Evolutionary conservation across 2,113 vertebrate genomes (phyloP).

Genomic region (Xenopus borealis): DNA sequence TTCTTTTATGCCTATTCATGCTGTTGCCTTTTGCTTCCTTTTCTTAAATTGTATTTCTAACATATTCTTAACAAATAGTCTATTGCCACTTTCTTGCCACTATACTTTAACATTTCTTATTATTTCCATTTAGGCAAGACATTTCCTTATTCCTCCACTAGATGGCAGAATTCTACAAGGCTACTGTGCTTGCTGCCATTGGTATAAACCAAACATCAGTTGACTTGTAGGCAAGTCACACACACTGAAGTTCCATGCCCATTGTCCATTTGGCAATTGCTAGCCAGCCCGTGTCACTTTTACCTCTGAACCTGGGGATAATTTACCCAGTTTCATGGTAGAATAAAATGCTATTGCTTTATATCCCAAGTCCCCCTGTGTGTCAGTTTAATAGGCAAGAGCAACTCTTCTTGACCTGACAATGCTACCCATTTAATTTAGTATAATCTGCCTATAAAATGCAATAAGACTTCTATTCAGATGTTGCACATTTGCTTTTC

Average conservation of each 20-base stretch:
- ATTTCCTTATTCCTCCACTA: constrained; percentile 2
- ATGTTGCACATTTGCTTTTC: too few species aligned
- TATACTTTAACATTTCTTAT: neutral
- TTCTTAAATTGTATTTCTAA: too few species aligned
- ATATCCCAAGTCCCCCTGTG: constrained; percentile 2
- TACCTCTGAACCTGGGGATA: constrained; percentile 2
- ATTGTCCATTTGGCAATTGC: constrained; percentile 34
- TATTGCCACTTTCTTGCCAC: too few species aligned
- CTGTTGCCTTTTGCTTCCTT: too few species aligned
- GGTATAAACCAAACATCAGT: too few species aligned
- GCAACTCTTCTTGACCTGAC: neutral
- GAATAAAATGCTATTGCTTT: constrained; percentile 16
- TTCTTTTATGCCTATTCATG: too few species aligned
- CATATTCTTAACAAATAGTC: too few species aligned
- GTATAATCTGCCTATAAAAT: neutral
- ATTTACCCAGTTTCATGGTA: neutral
- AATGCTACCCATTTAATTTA: constrained; percentile 4
- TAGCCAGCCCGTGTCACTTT: constrained; percentile 1
- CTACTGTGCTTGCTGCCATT: neutral
- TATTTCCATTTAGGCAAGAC: neutral
- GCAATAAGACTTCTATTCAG: neutral
- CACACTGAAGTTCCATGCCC: constrained; percentile 12
- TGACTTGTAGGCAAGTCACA: constrained; percentile 24
- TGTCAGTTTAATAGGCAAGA: neutral
- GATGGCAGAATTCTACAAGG: constrained; percentile 35